These are phyloP conservation scores for Phenganax subtilis DNA, from an alignment of 92 coral and sea anemone species.

Conservation along the genomic window DNA sequence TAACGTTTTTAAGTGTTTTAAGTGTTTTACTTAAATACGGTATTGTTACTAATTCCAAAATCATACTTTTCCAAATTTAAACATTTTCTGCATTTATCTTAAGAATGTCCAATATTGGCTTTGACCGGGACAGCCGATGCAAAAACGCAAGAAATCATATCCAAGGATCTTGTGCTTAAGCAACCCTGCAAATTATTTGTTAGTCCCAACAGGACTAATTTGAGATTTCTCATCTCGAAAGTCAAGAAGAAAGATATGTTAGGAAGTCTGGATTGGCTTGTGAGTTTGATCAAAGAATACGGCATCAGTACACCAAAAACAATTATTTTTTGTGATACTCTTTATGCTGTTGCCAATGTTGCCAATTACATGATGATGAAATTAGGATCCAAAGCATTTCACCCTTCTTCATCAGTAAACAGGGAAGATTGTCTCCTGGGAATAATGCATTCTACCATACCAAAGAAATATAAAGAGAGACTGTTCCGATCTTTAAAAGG, in stretches of 20 bases:
- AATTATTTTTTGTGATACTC: constrained; percentile 48
- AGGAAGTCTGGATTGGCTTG: constrained; percentile 36
- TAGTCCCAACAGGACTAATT: constrained; percentile 41
- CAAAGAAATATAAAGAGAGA: constrained; percentile 40
- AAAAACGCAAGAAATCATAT: constrained; percentile 36
- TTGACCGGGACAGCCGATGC: constrained; percentile 57
- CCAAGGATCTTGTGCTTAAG: constrained; percentile 6
- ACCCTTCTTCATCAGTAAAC: constrained; percentile 31
- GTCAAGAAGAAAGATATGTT: constrained; percentile 16
- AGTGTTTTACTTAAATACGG: not conserved
- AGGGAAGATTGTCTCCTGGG: constrained; percentile 45
- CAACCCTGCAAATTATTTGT: constrained; percentile 14
- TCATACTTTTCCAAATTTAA: too few species aligned
- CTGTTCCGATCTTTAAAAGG: constrained; percentile 37
- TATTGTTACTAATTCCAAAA: too few species aligned
- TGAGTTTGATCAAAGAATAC: not conserved
- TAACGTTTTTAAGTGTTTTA: too few species aligned
- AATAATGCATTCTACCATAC: constrained; percentile 46
- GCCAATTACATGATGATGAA: constrained; percentile 44
- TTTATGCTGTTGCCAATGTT: constrained; percentile 51
- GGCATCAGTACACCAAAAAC: constrained; percentile 35
- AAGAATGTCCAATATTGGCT: constrained; percentile 45
- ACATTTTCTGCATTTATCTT: not conserved
- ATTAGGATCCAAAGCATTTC: constrained; percentile 37
- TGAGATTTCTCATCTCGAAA: constrained; percentile 27